These are phyloP conservation scores for Pachymerium ferrugineum DNA, from an alignment of 2,888 invertebrate species.

Conservation along the genomic window DNA sequence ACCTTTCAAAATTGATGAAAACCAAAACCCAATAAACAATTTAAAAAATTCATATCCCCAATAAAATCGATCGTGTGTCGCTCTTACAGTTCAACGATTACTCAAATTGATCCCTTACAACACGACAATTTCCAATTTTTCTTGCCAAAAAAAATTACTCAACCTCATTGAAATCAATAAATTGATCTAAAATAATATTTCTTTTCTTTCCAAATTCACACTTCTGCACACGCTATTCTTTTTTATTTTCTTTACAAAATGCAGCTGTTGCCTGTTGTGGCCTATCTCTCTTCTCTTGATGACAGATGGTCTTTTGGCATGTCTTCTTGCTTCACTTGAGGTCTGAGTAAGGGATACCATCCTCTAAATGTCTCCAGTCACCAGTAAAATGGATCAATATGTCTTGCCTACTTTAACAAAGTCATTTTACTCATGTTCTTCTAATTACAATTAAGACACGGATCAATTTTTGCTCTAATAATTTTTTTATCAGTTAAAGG, in stretches of 20 bases:
- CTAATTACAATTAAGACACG: no score
- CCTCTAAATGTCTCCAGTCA: no score
- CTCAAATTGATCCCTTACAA: background rate
- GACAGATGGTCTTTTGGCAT: background rate
- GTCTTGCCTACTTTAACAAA: background rate
- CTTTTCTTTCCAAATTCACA: background rate
- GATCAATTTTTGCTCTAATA: background rate
- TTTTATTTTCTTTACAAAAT: background rate
- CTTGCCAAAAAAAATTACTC: background rate
- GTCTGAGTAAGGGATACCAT: no score
- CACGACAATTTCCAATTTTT: background rate
- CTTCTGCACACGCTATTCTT: background rate
- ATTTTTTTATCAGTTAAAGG: background rate
- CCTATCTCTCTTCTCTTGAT: background rate
- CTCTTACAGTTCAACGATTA: no score
- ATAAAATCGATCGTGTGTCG: no score
- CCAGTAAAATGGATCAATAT: no score
- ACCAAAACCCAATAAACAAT: no score
- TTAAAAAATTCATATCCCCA: no score
- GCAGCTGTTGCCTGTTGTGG: background rate
- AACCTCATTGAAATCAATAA: background rate
- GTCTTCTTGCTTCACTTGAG: background rate
- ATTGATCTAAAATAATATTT: background rate
- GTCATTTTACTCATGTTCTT: background rate
- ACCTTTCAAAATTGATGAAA: no score